phyloP scores from a whole-genome alignment of 92 coral and sea anemone species.

The Epizoanthus illoricatus region DNA sequence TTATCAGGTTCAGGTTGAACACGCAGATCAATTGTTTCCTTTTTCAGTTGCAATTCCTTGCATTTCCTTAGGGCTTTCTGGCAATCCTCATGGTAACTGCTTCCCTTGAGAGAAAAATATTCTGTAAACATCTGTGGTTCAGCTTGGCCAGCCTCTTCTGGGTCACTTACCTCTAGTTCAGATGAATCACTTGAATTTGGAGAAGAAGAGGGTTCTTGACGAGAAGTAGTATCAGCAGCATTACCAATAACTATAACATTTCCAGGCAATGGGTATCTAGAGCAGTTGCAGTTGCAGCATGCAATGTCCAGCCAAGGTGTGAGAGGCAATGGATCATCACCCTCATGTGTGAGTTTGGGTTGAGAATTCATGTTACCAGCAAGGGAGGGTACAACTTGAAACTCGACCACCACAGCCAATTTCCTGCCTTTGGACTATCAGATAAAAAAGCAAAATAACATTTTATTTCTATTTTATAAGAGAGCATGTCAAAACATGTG shows the following conservation, averaged over 20 bases:
- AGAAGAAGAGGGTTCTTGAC: too few species aligned
- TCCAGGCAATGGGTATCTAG: neutral
- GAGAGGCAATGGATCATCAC: conserved; percentile 23
- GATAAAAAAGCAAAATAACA: neutral
- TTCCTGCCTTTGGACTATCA: conserved; percentile 14
- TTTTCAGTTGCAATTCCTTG: conserved; percentile 11
- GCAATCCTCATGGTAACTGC: conserved; percentile 41
- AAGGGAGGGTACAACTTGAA: conserved; percentile 22
- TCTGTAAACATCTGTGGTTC: conserved; percentile 22
- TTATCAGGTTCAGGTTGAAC: conserved; percentile 33
- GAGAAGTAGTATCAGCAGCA: too few species aligned
- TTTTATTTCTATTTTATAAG: neutral
- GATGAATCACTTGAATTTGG: neutral
- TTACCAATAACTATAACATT: neutral
- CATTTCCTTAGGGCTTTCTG: conserved; percentile 30
- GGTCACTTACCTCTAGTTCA: conserved; percentile 2
- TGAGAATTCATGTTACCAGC: neutral
- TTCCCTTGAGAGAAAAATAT: conserved; percentile 30
- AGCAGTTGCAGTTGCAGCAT: conserved; percentile 28
- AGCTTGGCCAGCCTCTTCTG: neutral
- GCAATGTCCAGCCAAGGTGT: conserved; percentile 31
- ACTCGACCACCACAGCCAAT: conserved; percentile 35
- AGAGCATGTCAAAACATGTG: too few species aligned
- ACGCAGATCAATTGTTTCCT: neutral
- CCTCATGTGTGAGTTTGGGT: conserved; percentile 25